Base-by-base conservation (phyloP, 2,113 vertebrate genomes). In the Vidua chalybeata region DNA sequence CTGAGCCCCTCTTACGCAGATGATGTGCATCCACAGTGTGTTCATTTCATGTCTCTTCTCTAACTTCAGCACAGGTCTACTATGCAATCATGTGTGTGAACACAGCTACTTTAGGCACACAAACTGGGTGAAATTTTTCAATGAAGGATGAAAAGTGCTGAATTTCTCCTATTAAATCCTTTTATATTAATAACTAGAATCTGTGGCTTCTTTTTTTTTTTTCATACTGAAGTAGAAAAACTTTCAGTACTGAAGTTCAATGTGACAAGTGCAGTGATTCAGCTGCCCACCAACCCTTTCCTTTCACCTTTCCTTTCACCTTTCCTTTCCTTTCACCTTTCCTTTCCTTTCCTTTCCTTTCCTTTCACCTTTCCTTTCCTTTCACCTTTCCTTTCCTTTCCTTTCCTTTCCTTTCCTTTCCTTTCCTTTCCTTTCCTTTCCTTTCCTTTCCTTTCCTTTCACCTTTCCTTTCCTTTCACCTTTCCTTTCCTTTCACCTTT, bases 1-100 rank as follows among this genome's bases (percentile, higher is more conserved):
- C 0, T 2, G 12, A 46, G 14, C 3, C 7, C 3, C 18, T 88
- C 54, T 74, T 43, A 14, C 9, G 43, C 19, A 13, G 43, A 27
- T 12, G 20, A 15, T 19, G 11, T 56, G 8, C 28, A 87, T 26
- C 20, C 43, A 23, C 6, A 3, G 6, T 0, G 0, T 22, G 11
- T 52, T 83, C 12, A 54, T 13, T 78, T 39, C 71, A 61, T 48
- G 41, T 2, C 12, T 43, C 33, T 61, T 61, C 12, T 45, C 51
- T 35, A 41, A 43, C 33, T 74, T 78, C 18, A 39, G 30, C 39
- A 13, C 26, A 41, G 9, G 9, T 59, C 46, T 75, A 27, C 16
- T 49, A 4, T 4, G 15, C 28, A 37, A 46, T 24, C 22, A 33
- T 2, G 2, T 13, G 9, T 10, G 17, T 54, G 28, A 81, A 55